phyloP scores from a whole-genome alignment of 2,888 invertebrate species.

The Eristalis arbustorum region DNA sequence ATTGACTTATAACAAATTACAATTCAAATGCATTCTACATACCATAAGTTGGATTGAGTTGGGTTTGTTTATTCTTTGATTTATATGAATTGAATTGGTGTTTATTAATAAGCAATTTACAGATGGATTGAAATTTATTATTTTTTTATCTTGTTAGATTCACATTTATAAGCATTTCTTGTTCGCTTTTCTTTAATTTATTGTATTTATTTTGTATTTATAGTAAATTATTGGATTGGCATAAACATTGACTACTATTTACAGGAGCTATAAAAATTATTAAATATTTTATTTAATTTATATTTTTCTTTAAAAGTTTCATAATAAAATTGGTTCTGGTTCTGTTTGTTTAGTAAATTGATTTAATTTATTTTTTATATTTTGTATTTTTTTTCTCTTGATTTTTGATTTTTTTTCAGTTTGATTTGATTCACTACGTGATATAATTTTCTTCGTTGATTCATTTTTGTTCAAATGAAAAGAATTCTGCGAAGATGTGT shows the following conservation, averaged over 20 bases:
- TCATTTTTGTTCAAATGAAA: background rate
- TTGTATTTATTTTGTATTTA: slow-evolving; percentile 1
- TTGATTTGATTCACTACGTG: slow-evolving; percentile 12
- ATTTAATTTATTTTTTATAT: slow-evolving; percentile 17
- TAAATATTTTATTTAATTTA: slow-evolving; percentile 51
- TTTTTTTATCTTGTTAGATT: slow-evolving; percentile 19
- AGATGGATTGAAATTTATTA: slow-evolving; percentile 6
- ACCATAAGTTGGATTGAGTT: background rate
- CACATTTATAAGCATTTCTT: slow-evolving; percentile 53
- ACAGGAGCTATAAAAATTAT: slow-evolving; percentile 61
- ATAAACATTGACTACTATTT: slow-evolving; percentile 63
- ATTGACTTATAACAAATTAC: background rate
- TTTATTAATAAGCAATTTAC: slow-evolving; percentile 63
- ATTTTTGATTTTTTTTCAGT: slow-evolving; percentile 20
- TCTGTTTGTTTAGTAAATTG: slow-evolving; percentile 33
- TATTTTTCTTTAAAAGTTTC: slow-evolving; percentile 9
- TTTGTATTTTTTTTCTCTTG: slow-evolving; percentile 35
- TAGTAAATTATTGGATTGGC: slow-evolving; percentile 29
- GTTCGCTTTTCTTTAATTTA: background rate
- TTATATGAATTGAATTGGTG: slow-evolving; percentile 15
- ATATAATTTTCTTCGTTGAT: slow-evolving; percentile 52
- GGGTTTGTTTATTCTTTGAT: background rate
- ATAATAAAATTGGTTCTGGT: slow-evolving; percentile 69
- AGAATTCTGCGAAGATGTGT: background rate
- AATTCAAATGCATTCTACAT: slow-evolving; percentile 32